Conservation (phyloP, 2,113 vertebrate species). For the Seriola rivoliana region DNA sequence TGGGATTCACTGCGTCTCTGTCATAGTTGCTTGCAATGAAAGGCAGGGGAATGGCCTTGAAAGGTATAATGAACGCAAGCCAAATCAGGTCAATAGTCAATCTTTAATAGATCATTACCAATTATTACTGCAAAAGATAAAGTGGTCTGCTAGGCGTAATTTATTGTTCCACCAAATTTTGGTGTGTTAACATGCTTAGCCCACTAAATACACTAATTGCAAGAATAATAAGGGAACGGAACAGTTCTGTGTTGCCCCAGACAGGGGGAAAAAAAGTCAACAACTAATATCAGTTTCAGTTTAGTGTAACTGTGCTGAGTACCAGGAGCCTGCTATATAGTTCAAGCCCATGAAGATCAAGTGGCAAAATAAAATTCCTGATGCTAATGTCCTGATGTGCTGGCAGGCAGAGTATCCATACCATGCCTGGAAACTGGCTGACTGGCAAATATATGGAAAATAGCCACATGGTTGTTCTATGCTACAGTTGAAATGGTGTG, state of each 20-base stretch:
- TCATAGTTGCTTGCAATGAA: slow-evolving; percentile 41
- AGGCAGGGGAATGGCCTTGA: slow-evolving; percentile 31
- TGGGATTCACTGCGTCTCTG: slow-evolving; percentile 54
- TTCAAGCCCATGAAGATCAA: neutral
- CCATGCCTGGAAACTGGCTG: neutral
- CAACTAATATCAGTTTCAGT: neutral
- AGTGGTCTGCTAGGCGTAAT: slow-evolving; percentile 30
- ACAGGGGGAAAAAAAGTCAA: neutral
- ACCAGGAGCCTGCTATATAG: neutral
- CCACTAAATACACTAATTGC: neutral
- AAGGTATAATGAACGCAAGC: slow-evolving; percentile 32
- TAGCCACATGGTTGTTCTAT: neutral
- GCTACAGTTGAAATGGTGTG: neutral
- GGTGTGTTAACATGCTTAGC: slow-evolving; percentile 18
- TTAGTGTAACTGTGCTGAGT: neutral
- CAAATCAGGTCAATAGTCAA: slow-evolving; percentile 32
- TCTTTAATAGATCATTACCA: slow-evolving; percentile 43
- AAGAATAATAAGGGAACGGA: slow-evolving; percentile 5
- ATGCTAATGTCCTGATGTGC: neutral
- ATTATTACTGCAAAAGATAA: slow-evolving; percentile 41
- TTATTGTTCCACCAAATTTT: slow-evolving; percentile 31
- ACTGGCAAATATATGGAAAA: neutral
- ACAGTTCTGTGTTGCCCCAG: neutral
- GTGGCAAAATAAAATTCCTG: slow-evolving; percentile 2
- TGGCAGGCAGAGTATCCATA: neutral